A percentile compares a stretch with the other conserved stretches of the same genome.
Evolutionary conservation across 2,797 vertebrate genomes (phyloP).

Genomic region (Helarctos malayanus): DNA sequence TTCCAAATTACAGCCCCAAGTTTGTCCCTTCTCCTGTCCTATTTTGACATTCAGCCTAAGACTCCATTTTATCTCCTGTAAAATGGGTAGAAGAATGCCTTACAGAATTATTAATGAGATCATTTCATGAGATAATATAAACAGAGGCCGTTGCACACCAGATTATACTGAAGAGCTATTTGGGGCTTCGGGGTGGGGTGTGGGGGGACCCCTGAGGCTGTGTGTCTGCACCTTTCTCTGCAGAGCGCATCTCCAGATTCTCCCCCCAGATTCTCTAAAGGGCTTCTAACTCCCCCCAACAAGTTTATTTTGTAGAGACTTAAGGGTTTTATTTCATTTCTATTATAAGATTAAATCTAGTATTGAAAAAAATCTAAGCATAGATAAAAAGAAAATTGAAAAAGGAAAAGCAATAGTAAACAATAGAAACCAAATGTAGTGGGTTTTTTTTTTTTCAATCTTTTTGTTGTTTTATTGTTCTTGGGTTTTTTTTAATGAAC

Average conservation of each 20-base stretch:
- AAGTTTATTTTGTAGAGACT: slow-evolving; percentile 29
- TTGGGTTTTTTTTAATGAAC: slow-evolving; percentile 58
- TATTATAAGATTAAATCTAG: slow-evolving; percentile 60
- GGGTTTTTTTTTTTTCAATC: background rate
- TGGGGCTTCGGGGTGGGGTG: background rate
- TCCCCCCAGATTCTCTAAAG: background rate
- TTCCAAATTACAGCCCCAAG: background rate
- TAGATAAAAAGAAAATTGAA: slow-evolving; percentile 48
- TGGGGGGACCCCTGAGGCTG: background rate
- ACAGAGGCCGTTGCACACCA: background rate
- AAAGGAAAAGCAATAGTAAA: slow-evolving; percentile 9
- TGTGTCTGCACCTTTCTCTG: background rate
- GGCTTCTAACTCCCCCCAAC: background rate
- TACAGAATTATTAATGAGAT: background rate
- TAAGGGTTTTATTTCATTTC: slow-evolving; percentile 43
- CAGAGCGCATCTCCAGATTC: background rate
- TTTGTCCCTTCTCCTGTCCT: background rate
- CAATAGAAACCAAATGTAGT: background rate
- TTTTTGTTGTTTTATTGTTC: slow-evolving; percentile 37
- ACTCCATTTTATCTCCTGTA: slow-evolving; percentile 10
- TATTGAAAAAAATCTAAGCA: slow-evolving; percentile 29
- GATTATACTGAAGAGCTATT: background rate
- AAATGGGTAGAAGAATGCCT: background rate
- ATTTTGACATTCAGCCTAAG: background rate
- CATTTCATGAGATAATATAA: background rate